These are phyloP conservation scores for Diplazon laetatorius DNA, from an alignment of 2,888 invertebrate genomes.

Conservation along the genomic window DNA sequence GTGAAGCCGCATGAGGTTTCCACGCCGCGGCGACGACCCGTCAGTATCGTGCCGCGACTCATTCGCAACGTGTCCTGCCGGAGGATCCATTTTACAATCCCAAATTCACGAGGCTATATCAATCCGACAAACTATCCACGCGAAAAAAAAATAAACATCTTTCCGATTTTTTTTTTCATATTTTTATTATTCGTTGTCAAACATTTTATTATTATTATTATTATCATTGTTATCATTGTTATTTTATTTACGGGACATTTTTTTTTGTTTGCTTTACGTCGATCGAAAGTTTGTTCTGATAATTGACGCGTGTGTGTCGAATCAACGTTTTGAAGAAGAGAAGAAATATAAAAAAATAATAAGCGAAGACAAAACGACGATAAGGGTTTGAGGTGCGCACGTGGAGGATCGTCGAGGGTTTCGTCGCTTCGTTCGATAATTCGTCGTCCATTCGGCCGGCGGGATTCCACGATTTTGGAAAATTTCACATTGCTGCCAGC, in stretches of 20 bases:
- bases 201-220: too few relatives aligned
- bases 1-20: constrained; percentile 78
- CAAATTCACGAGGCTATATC: too few relatives aligned
- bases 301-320: neutral
- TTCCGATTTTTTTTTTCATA: too few relatives aligned
- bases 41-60: constrained; percentile 81
- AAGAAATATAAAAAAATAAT: neutral
- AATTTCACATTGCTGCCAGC: constrained; percentile 49
- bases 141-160: too few relatives aligned
- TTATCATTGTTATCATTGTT: too few relatives aligned
- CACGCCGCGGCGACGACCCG: constrained; percentile 76
- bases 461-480: constrained; percentile 53
- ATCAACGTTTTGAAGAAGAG: neutral
- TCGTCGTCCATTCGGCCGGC: neutral
- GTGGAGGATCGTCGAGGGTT: constrained; percentile 39
- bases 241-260: too few relatives aligned
- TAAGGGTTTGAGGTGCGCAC: constrained; percentile 49
- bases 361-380: neutral
- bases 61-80: constrained; percentile 75
- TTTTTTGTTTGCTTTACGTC: too few relatives aligned
- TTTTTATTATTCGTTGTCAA: too few relatives aligned
- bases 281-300: too few relatives aligned
- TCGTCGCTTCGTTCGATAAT: neutral
- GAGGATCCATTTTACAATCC: constrained; percentile 43
- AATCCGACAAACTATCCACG: too few relatives aligned